Evolutionary conservation across 1,140 invertebrate genomes (phyloP).

Genomic region (Myzus persicae): DNA sequence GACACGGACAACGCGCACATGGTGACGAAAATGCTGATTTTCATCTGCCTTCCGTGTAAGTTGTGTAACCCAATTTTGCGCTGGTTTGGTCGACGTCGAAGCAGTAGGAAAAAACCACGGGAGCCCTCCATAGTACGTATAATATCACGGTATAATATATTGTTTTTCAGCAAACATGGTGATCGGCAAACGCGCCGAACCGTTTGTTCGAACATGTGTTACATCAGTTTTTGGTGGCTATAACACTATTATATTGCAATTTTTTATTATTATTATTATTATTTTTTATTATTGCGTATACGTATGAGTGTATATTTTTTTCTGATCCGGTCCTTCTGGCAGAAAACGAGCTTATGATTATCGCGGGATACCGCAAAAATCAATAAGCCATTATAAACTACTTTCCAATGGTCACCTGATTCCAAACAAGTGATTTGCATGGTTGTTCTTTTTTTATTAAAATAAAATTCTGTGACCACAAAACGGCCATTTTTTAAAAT

Average conservation of each 20-base stretch:
- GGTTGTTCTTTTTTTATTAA: not conserved
- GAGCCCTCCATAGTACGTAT: not conserved
- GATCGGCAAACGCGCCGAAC: not conserved
- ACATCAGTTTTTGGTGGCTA: slow-evolving; percentile 2
- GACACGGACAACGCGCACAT: not conserved
- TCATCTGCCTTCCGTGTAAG: slow-evolving; percentile 10
- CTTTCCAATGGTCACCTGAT: not conserved
- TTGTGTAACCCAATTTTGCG: not conserved
- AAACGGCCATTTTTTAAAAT: not conserved
- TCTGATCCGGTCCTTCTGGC: not conserved
- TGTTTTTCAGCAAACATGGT: slow-evolving; percentile 11
- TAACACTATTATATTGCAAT: slow-evolving; percentile 42
- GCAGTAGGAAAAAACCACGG: not conserved
- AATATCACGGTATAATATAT: not conserved
- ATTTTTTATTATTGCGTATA: not conserved
- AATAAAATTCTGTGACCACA: not conserved
- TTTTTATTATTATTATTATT: slow-evolving; percentile 36
- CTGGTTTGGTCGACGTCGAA: not conserved
- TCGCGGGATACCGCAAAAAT: not conserved
- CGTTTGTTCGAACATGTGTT: slow-evolving; percentile 48
- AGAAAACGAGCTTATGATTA: slow-evolving; percentile 41
- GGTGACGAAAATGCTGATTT: slow-evolving; percentile 37
- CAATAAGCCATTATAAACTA: slow-evolving; percentile 2
- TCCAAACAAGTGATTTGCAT: not conserved
- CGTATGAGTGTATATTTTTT: not conserved